phyloP scores from a whole-genome alignment of 2,888 invertebrate species.

The Pasiphila rectangulata region DNA sequence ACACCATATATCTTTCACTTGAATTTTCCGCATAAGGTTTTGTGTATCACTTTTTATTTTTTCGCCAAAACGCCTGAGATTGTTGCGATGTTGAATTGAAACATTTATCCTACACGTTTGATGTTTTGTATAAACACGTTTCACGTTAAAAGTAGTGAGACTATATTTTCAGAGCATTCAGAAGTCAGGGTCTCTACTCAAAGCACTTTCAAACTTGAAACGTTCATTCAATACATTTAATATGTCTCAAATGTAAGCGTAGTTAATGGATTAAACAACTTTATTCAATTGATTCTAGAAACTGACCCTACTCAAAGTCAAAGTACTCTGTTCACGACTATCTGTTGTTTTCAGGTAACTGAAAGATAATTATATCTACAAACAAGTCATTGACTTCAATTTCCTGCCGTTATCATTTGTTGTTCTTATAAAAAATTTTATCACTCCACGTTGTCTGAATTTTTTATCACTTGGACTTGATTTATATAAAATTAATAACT shows the following conservation, averaged over 20 bases:
- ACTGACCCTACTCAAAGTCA: constrained; percentile 1
- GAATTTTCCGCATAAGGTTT: constrained; percentile 52
- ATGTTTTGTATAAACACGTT: constrained; percentile 11
- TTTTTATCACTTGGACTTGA: constrained; percentile 14
- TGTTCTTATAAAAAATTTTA: constrained; percentile 22
- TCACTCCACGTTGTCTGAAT: constrained; percentile 16
- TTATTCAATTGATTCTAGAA: background rate
- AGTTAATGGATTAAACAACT: background rate
- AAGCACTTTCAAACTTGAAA: constrained; percentile 8
- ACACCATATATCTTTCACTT: constrained; percentile 69
- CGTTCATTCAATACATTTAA: too few species aligned
- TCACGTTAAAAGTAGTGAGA: too few species aligned
- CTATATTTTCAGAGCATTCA: constrained; percentile 12
- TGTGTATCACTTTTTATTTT: constrained; percentile 41
- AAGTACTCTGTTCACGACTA: background rate
- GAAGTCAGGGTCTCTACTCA: constrained; percentile 7
- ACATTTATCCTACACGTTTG: constrained; percentile 12
- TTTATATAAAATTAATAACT: constrained; percentile 15
- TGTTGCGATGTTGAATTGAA: constrained; percentile 26
- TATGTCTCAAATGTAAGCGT: too few species aligned
- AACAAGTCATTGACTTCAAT: constrained; percentile 32
- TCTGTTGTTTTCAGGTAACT: constrained; percentile 16
- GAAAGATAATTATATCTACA: constrained; percentile 18
- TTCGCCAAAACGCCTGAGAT: constrained; percentile 30
- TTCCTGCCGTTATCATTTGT: constrained; percentile 18